Evolutionary conservation across 2,113 vertebrate genomes (phyloP), one percentile per base, ranked within the genome.

Genomic region (Garra rufa): DNA sequence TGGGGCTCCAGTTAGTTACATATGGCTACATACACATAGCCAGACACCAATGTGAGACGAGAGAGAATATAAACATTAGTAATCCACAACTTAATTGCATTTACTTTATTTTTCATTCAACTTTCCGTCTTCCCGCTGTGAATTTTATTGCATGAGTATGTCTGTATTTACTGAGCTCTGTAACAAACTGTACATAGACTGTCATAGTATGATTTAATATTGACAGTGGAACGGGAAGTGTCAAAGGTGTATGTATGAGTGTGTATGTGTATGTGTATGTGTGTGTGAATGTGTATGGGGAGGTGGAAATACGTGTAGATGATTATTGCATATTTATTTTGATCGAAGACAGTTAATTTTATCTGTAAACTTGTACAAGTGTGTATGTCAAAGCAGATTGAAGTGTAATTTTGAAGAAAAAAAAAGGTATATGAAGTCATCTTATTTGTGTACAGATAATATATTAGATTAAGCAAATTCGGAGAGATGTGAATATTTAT

Each of bases 401-500:
- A 81, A 69, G 83, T 83, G 84, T 85, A 82, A 82, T 83, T 79
- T 78, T 48, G 70, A 59, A 83, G 19, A 41, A 10, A 44, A 46
- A 46, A 44, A 81, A 82, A 75, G 38, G 69, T 70, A 83, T 85
- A 86, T 71, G 59, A 84, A 83, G 71, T 83, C 77, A 55, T 83
- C 87, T 73, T 91, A 90, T 93, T 90, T 90, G 90, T 92, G 89
- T 91, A 87, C 88, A 92, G 92, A 92, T 81, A 74, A 46, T 50
- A 77, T 93, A 91, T 93, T 88, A 89, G 93, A 91, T 89, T 92
- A 91, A 91, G 87, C 6, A 88, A 92, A 92, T 92, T 93, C 85
- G 89, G 91, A 92, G 89, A 90, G 91, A 93, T 91, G 91, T 94
- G 90, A 93, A 93, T 95, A 95, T 94, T 95, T 94, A 95, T 94